These are phyloP conservation scores for Dimorphilus gyrociliatus DNA, from an alignment of 2,888 invertebrate genomes.

Conservation along the genomic window DNA sequence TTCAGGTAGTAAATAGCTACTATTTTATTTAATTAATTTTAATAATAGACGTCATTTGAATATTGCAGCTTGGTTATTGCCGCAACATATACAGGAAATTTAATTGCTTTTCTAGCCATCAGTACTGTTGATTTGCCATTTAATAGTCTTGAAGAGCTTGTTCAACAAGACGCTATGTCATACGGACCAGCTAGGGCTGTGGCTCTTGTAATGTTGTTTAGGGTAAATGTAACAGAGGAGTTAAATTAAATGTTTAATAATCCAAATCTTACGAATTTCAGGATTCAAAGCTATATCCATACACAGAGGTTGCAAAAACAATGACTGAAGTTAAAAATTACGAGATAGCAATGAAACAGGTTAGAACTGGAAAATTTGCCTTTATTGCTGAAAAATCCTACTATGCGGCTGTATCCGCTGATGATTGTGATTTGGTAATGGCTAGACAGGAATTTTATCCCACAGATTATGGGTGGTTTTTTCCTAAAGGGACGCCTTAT, in stretches of 20 bases:
- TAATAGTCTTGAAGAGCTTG: constrained; percentile 16
- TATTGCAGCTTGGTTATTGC: constrained; percentile 20
- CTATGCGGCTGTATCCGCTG: constrained; percentile 13
- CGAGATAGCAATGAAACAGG: neutral
- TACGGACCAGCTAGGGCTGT: constrained; percentile 18
- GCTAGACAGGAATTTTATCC: constrained; percentile 18
- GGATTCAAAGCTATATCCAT: constrained; percentile 4
- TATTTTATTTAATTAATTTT: too few relatives aligned
- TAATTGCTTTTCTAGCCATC: constrained; percentile 27
- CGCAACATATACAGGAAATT: constrained; percentile 26
- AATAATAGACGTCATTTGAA: too few relatives aligned
- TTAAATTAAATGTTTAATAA: neutral
- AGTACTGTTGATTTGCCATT: constrained; percentile 15
- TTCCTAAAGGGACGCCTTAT: constrained; percentile 21
- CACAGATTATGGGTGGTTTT: constrained; percentile 17
- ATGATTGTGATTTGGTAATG: constrained; percentile 19
- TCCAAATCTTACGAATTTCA: neutral
- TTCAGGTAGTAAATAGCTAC: too few relatives aligned
- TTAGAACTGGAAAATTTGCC: constrained; percentile 6
- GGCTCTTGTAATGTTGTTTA: constrained; percentile 12
- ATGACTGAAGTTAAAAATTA: constrained; percentile 1
- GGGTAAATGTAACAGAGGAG: constrained; percentile 9
- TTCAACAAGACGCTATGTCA: constrained; percentile 12
- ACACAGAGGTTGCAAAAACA: neutral
- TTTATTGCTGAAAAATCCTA: constrained; percentile 15